Conservation (phyloP, 2,888 invertebrate genomes). For the Megamerina dolium region DNA sequence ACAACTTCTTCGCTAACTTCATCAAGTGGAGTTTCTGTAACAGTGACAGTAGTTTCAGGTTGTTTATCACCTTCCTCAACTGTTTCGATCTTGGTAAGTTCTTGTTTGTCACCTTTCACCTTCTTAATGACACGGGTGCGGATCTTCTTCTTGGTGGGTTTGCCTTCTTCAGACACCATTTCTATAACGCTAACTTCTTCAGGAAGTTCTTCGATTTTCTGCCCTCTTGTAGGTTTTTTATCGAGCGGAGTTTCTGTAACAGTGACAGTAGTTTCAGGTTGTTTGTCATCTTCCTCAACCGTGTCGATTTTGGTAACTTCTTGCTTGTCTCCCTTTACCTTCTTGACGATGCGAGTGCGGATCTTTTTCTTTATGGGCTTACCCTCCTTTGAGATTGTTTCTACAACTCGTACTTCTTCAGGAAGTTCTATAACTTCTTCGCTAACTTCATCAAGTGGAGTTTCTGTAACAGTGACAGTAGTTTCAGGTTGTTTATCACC, state of each 20-base stretch:
- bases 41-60: constrained; percentile 23
- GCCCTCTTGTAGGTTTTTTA: constrained; percentile 8
- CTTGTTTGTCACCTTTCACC: constrained; percentile 24
- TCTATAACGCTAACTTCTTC: constrained; percentile 31
- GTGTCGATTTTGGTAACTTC: constrained; percentile 21
- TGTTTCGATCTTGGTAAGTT: constrained; percentile 25
- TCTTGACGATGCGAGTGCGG: constrained; percentile 18
- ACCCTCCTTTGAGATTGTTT: constrained; percentile 17
- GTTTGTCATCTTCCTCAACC: constrained; percentile 20
- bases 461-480: constrained; percentile 34
- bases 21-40: constrained; percentile 19
- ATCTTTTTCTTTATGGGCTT: constrained; percentile 17
- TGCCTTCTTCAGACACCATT: constrained; percentile 35
- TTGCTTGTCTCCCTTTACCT: constrained; percentile 17
- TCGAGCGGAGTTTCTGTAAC: constrained; percentile 16
- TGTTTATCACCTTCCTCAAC: constrained; percentile 24
- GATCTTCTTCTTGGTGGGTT: constrained; percentile 23
- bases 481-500: constrained; percentile 43
- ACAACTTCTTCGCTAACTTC: constrained; percentile 20
- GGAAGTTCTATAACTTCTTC: constrained; percentile 14
- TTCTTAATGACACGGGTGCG: constrained; percentile 25
- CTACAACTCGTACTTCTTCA: constrained; percentile 15
- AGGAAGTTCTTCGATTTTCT: constrained; percentile 14
- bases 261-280: constrained; percentile 19
- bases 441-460: constrained; percentile 17